phyloP scores from a whole-genome alignment of 2,797 vertebrate species.

The Scleropages formosus region DNA sequence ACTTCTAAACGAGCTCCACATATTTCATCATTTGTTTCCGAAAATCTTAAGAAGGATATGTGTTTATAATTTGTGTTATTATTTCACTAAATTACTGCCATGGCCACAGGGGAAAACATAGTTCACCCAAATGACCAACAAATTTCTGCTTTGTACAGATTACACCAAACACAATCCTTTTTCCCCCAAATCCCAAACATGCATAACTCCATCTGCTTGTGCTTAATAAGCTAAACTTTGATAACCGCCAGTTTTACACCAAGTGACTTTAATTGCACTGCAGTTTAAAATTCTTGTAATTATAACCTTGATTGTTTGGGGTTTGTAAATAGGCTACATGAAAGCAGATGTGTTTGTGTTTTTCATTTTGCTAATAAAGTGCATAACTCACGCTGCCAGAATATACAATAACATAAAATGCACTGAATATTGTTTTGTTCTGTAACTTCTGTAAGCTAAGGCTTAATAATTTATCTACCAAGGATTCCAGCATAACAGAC shows the following conservation, averaged over 20 bases:
- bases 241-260: slow-evolving; percentile 3
- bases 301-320: slow-evolving; percentile 4
- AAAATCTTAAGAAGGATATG: slow-evolving; percentile 68
- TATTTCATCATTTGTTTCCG: slow-evolving; percentile 70
- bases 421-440: background rate
- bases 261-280: slow-evolving; percentile 3
- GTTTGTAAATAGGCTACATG: slow-evolving; percentile 23
- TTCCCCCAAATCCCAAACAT: background rate
- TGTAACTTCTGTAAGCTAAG: background rate
- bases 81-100: slow-evolving; percentile 72
- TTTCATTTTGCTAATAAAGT: slow-evolving; percentile 27
- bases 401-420: no score
- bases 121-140: slow-evolving; percentile 64
- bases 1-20: slow-evolving; percentile 65
- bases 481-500: background rate
- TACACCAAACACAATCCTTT: slow-evolving; percentile 11
- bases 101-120: slow-evolving; percentile 68
- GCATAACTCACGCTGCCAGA: slow-evolving; percentile 10
- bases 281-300: background rate
- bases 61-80: slow-evolving; percentile 76
- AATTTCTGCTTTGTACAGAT: slow-evolving; percentile 49
- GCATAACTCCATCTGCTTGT: background rate
- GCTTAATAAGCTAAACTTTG: background rate
- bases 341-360: slow-evolving; percentile 62
- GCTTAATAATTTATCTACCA: background rate